A percentile compares a stretch with the other conserved stretches of the same genome.
Evolutionary conservation across 2,888 invertebrate genomes (phyloP).

Genomic region (Yponomeuta evonymella): DNA sequence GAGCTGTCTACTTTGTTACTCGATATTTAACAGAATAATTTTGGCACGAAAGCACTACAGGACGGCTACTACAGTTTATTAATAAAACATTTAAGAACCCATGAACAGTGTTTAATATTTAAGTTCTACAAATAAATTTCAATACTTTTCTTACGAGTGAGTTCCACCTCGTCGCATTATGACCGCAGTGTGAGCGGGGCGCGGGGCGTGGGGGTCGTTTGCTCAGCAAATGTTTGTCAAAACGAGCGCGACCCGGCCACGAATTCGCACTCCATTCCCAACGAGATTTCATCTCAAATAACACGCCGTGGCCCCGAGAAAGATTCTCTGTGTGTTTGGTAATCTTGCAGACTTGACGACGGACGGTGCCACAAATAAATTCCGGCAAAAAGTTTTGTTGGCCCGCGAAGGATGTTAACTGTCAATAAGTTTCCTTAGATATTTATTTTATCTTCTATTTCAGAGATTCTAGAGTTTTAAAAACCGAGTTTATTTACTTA

Average conservation of each 20-base stretch:
- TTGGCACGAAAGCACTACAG: neutral
- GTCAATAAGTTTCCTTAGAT: no score
- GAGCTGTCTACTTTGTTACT: neutral
- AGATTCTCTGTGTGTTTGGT: neutral
- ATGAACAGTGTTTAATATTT: no score
- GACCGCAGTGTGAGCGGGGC: neutral
- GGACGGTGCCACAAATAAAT: neutral
- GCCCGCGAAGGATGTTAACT: no score
- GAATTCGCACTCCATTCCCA: neutral
- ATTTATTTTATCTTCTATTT: no score
- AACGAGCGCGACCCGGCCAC: neutral
- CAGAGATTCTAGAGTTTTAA: no score
- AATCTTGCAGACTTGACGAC: neutral
- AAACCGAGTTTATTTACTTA: no score
- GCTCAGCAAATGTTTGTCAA: neutral
- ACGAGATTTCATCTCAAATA: neutral
- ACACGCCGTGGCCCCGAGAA: neutral
- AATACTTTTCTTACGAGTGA: neutral
- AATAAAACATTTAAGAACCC: no score
- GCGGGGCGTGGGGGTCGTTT: neutral
- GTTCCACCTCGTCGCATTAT: neutral
- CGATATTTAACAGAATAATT: neutral
- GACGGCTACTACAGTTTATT: no score
- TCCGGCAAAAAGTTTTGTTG: neutral
- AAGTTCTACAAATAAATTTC: no score